A percentile compares a stretch with the other conserved stretches of the same genome.
phyloP scores from a whole-genome alignment of 2,113 vertebrate genomes.

The Gallinago media region DNA sequence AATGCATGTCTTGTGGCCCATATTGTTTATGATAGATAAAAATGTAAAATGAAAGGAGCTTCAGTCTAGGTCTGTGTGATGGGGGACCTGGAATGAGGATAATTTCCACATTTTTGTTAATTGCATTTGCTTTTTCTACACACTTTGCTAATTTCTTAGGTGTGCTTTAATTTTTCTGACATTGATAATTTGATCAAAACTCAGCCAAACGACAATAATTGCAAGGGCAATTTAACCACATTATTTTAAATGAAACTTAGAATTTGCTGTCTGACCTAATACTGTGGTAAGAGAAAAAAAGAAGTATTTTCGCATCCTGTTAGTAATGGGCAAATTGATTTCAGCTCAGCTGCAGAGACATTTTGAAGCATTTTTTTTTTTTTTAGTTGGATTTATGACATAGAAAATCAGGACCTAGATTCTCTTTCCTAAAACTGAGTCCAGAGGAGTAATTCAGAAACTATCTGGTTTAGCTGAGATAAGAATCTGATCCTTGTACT shows the following conservation, averaged over 20 bases:
- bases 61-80: neutral
- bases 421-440: neutral
- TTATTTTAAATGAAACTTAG: slow-evolving; percentile 31
- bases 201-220: slow-evolving; percentile 16
- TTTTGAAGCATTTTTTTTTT: slow-evolving; percentile 3
- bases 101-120: neutral
- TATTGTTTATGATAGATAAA: neutral
- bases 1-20: neutral
- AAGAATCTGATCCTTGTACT: slow-evolving; percentile 6
- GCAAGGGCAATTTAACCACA: neutral
- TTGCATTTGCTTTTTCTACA: neutral
- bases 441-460: neutral
- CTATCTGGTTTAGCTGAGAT: neutral
- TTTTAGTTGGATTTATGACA: neutral
- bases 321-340: slow-evolving; percentile 5
- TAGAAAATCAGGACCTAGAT: neutral
- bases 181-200: neutral
- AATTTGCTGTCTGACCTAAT: neutral
- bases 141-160: neutral
- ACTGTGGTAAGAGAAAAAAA: neutral
- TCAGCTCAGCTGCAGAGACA: slow-evolving; percentile 6
- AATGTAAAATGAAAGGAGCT: neutral
- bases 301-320: slow-evolving; percentile 13
- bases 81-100: neutral
- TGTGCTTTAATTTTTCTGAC: neutral